Conservation (phyloP, 2,113 vertebrate species). For the Microtus pennsylvanicus region DNA sequence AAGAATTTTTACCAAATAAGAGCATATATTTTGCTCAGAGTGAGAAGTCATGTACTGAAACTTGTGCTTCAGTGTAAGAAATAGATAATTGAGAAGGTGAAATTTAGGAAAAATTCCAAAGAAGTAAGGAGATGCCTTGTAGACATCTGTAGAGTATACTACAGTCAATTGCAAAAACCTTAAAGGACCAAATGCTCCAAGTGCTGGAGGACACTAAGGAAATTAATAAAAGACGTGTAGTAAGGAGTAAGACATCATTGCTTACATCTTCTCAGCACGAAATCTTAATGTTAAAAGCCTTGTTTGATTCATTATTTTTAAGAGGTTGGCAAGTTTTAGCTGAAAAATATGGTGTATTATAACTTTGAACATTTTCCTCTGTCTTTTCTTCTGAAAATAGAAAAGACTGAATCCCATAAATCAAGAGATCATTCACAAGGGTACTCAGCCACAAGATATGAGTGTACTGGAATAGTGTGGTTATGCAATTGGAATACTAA, state of each 20-base stretch:
- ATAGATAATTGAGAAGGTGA: background rate
- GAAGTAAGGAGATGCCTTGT: background rate
- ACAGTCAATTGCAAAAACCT: background rate
- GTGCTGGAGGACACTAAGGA: fast-evolving
- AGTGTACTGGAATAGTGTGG: background rate
- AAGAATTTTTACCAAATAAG: background rate
- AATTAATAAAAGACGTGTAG: background rate
- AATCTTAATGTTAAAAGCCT: background rate
- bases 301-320: background rate
- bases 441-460: no score
- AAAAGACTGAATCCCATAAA: background rate
- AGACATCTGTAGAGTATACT: no score
- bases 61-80: background rate
- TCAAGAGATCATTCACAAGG: background rate
- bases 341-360: background rate
- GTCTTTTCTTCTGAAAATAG: background rate
- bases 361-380: background rate
- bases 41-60: background rate
- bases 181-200: no score
- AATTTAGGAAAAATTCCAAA: background rate
- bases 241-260: background rate
- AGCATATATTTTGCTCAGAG: background rate
- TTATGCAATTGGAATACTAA: background rate
- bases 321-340: background rate
- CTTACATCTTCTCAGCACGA: background rate